Conservation (phyloP, 2,797 vertebrate genomes). For the Nannoperca obscura region DNA sequence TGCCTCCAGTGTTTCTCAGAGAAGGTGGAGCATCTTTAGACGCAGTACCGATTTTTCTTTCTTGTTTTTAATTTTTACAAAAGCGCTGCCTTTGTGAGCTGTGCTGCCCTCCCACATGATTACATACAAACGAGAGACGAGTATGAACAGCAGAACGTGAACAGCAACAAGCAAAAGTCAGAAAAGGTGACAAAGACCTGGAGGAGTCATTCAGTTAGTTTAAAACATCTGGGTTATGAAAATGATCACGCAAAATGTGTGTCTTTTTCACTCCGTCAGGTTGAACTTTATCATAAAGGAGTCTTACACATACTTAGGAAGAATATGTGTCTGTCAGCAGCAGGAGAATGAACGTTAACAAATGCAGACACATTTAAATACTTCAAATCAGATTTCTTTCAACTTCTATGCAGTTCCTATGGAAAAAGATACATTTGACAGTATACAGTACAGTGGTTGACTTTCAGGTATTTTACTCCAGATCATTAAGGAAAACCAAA, state of each 20-base stretch:
- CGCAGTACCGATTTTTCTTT: neutral
- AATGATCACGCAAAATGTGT: constrained; percentile 16
- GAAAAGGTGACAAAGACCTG: neutral
- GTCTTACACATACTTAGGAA: neutral
- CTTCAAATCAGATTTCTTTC: neutral
- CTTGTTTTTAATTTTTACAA: constrained; percentile 19
- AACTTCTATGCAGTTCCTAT: neutral
- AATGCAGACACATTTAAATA: constrained; percentile 40
- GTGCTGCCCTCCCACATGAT: constrained; percentile 24
- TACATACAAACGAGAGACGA: constrained; percentile 16
- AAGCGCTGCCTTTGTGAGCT: constrained; percentile 26
- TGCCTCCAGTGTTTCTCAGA: constrained; percentile 54
- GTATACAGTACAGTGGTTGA: neutral
- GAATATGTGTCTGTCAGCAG: constrained; percentile 35
- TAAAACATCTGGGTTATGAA: neutral
- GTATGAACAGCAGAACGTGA: neutral
- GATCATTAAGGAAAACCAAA: constrained; percentile 2
- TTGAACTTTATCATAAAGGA: constrained; percentile 14
- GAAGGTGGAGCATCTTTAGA: constrained; percentile 58
- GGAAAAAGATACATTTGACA: neutral
- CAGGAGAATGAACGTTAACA: constrained; percentile 39
- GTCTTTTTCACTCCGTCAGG: neutral
- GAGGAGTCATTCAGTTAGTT: neutral
- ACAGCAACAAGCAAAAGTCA: constrained; percentile 18
- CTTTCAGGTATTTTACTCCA: constrained; percentile 13